These are phyloP conservation scores for Vireo altiloquus DNA, from an alignment of 2,113 vertebrate species.

Conservation along the genomic window DNA sequence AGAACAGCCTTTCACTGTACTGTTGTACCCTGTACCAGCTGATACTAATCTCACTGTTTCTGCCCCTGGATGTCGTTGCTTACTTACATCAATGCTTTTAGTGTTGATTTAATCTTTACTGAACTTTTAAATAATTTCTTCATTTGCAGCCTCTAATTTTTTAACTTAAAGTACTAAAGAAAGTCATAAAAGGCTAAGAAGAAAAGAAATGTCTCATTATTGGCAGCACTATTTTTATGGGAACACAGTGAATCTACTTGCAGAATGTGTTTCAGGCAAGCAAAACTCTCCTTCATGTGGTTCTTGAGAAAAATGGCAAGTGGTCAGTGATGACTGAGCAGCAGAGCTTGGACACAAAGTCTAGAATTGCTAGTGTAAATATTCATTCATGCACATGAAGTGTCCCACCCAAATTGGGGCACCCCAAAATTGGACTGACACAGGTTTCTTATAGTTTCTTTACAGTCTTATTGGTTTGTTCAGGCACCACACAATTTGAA, in stretches of 20 bases:
- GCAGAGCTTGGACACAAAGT: background rate
- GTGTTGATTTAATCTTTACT: background rate
- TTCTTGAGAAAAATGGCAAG: background rate
- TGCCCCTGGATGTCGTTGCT: background rate
- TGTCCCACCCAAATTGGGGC: background rate
- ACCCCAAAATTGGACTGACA: background rate
- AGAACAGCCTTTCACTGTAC: accelerated
- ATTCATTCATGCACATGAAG: background rate
- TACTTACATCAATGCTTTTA: background rate
- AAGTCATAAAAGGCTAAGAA: background rate
- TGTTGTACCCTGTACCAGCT: background rate
- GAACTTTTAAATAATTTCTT: background rate
- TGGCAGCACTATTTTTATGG: background rate
- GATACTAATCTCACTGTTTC: background rate
- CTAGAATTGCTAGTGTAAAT: background rate
- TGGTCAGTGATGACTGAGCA: accelerated
- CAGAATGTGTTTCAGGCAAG: background rate
- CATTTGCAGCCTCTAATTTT: background rate
- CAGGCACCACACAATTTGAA: background rate
- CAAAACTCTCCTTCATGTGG: background rate
- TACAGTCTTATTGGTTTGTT: background rate
- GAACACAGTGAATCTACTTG: background rate
- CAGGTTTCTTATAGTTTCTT: background rate
- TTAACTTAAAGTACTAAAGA: background rate
- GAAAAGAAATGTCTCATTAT: background rate